A percentile compares a stretch with the other conserved stretches of the same genome.
phyloP scores from a whole-genome alignment of 2,113 vertebrate species.

The Chaenogobius annularis region DNA sequence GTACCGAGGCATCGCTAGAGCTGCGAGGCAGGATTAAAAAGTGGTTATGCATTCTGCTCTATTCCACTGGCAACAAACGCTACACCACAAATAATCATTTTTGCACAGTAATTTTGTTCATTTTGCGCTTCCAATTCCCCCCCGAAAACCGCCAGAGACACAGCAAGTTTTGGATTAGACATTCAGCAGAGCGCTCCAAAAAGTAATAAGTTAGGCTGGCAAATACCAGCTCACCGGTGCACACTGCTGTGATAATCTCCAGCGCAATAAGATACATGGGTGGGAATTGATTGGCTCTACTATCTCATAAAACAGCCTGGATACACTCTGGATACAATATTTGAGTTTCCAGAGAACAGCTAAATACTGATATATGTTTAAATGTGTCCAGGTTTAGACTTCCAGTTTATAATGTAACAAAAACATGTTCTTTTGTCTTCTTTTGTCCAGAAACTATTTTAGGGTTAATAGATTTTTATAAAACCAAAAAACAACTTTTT shows the following conservation, averaged over 20 bases:
- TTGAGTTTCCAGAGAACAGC: neutral
- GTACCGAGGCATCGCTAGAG: conserved; percentile 1
- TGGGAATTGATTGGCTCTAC: conserved; percentile 11
- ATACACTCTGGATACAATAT: neutral
- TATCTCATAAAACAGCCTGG: neutral
- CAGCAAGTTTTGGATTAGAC: conserved; percentile 36
- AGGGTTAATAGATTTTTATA: too few species aligned
- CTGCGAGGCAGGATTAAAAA: conserved; percentile 10
- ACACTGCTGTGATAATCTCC: conserved; percentile 9
- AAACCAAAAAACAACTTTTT: too few species aligned
- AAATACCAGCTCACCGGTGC: conserved; percentile 18
- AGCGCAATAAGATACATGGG: neutral
- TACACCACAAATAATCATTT: conserved; percentile 21
- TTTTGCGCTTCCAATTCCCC: conserved; percentile 23
- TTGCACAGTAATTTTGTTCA: conserved; percentile 14
- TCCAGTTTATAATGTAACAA: neutral
- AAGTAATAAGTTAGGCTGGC: conserved; percentile 27
- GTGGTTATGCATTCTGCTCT: neutral
- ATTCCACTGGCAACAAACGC: neutral
- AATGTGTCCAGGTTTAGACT: neutral
- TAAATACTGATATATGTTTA: neutral
- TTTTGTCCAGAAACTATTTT: too few species aligned
- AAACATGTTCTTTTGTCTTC: neutral
- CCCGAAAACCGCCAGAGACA: conserved; percentile 1
- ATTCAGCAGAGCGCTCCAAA: conserved; percentile 21